Percentiles rank a stretch among this genome's conserved stretches.
Conservation (phyloP, 2,113 vertebrate genomes). For the Desmodus rotundus region DNA sequence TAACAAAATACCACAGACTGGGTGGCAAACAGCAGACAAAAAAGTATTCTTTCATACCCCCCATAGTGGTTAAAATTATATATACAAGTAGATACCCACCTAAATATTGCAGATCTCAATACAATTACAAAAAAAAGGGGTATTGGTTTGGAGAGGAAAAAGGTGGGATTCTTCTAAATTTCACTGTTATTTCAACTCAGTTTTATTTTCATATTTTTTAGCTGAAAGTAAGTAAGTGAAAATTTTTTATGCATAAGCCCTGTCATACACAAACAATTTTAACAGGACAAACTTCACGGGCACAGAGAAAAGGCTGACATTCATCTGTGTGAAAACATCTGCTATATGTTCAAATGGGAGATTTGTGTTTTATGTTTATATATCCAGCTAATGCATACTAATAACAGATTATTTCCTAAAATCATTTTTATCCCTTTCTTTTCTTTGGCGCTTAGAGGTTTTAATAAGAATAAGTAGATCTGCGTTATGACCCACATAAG, state of each 20-base stretch:
- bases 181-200: not conserved
- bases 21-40: too few relatives aligned
- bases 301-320: not conserved
- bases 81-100: not conserved
- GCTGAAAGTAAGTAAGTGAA: not conserved
- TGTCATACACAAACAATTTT: constrained; percentile 10
- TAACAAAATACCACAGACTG: too few relatives aligned
- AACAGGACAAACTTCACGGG: not conserved
- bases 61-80: not conserved
- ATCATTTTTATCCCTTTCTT: not conserved
- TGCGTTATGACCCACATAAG: not conserved
- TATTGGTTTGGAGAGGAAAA: not conserved
- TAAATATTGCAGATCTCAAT: not conserved
- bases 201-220: not conserved
- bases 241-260: not conserved
- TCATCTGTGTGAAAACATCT: not conserved
- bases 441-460: not conserved
- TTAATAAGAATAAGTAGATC: not conserved
- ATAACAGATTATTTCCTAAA: not conserved
- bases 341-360: not conserved
- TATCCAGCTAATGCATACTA: not conserved
- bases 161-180: not conserved
- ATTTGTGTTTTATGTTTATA: not conserved
- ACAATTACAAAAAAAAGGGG: not conserved
- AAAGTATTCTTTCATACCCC: not conserved